Percentiles rank a stretch among this genome's conserved stretches.
Conservation (phyloP, 2,797 vertebrate species). For the Danio tinwini region DNA sequence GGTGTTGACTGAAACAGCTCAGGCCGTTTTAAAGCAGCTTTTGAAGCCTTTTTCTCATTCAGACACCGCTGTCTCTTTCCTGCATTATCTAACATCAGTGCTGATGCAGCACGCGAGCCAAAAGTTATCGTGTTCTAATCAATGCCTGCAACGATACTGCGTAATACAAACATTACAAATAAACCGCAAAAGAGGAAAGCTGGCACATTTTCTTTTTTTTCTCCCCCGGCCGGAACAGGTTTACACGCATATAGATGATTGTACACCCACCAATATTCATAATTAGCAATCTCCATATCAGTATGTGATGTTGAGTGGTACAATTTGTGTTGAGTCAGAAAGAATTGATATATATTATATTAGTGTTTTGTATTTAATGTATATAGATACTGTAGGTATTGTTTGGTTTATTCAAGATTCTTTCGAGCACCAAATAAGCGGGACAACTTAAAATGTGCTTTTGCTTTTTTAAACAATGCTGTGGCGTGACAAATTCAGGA, state of each 20-base stretch:
- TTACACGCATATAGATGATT: background rate
- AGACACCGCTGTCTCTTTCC: background rate
- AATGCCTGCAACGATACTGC: slow-evolving; percentile 53
- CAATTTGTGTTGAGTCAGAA: background rate
- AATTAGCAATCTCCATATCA: too few species aligned
- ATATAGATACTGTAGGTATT: too few species aligned
- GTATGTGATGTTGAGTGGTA: too few species aligned
- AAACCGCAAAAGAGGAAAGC: slow-evolving; percentile 50
- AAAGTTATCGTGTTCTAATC: slow-evolving; percentile 60
- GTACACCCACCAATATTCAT: background rate
- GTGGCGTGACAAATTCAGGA: background rate
- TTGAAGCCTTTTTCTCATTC: slow-evolving; percentile 22
- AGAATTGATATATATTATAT: background rate
- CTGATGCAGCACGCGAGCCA: slow-evolving; percentile 59
- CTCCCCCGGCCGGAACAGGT: slow-evolving; percentile 63
- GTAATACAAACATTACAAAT: slow-evolving; percentile 53
- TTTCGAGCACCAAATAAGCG: background rate
- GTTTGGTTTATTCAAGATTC: background rate
- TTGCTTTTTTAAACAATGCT: background rate
- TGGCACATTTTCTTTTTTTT: background rate
- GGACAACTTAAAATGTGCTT: background rate
- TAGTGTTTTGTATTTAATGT: background rate
- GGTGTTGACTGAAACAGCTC: slow-evolving; percentile 28
- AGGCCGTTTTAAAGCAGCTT: background rate
- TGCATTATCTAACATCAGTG: slow-evolving; percentile 63